Evolutionary conservation across 1,140 invertebrate species (phyloP), one percentile per base, ranked within the genome.

Genomic region (Luehdorfia chinensis): DNA sequence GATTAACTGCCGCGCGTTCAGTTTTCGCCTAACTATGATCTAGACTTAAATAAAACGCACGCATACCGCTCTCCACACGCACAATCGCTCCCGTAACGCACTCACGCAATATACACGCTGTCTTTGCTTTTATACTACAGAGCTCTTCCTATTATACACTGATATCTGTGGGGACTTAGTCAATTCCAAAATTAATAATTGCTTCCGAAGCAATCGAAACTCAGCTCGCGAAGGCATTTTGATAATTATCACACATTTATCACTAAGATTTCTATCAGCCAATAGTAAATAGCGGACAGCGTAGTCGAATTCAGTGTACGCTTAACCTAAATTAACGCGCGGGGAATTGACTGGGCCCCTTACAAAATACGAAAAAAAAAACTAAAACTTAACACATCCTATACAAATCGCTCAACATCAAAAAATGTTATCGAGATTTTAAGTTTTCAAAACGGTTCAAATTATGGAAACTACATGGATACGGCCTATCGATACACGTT

Each of bases 1-100:
- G 33, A 48, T 60, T 60, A 43, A 67, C 66, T 69, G 69, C 71
- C 74, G 66, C 68, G 68, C 60, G 59, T 73, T 73, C 66, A 73
- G 65, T 77, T 75, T 83, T 85, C 63, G 67, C 78, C 81, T 85
- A 85, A 79, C 81, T 85, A 85, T 66, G 66, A 66, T 63, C 81
- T 85, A 85, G 59, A 73, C 76, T 85, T 84, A 84, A 66, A 70
- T 65, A 67, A 72, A 57, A 57, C 37, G 58, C 75, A 74, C 61
- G 51, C 75, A 58, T 66, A n/a, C n/a, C 58, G 49, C 48, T 59
- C 51, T 36, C 47, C 47, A 51, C 32, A 18, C 14, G 32, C 16
- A 43, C 25, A 28, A 7, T 27, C 54, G 47, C 8, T n/a, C n/a
- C n/a, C n/a, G n/a, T n/a, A n/a, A 50, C 59, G 48, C 53, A 59